Percentiles rank a stretch among this genome's conserved stretches.
phyloP scores from a whole-genome alignment of 2,888 invertebrate species.

The Amiota mariae region DNA sequence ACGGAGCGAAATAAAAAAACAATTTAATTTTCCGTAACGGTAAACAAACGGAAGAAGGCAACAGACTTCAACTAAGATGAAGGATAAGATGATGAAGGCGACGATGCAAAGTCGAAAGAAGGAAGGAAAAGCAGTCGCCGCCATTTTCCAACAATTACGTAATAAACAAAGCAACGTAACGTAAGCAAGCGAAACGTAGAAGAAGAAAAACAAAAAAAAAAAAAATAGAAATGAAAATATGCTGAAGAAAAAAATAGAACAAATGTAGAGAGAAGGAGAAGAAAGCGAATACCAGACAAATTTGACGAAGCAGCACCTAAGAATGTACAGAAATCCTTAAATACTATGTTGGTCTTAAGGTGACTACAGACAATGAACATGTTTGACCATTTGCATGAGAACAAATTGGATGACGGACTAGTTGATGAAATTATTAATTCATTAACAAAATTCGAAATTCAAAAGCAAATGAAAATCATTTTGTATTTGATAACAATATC shows the following conservation, averaged over 20 bases:
- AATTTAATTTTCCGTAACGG: conserved; percentile 51
- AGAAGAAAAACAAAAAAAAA: background rate
- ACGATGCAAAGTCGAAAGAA: background rate
- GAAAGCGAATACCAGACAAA: too few species aligned
- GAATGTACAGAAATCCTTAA: too few species aligned
- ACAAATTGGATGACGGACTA: too few species aligned
- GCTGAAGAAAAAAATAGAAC: too few species aligned
- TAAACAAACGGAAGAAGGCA: conserved; percentile 30
- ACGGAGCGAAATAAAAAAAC: conserved; percentile 34
- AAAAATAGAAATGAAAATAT: background rate
- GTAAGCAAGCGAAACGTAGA: background rate
- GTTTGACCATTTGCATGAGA: too few species aligned
- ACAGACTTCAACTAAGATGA: background rate
- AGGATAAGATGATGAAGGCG: background rate
- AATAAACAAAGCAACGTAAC: conserved; percentile 44
- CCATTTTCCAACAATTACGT: conserved; percentile 58
- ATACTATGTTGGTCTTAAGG: too few species aligned
- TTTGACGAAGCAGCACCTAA: too few species aligned
- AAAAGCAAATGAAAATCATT: too few species aligned
- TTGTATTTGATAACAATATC: too few species aligned
- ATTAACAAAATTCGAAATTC: too few species aligned
- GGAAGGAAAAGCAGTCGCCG: conserved; percentile 26
- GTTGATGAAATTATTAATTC: too few species aligned
- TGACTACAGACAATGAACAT: too few species aligned
- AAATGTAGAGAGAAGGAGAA: background rate